Base-by-base conservation (phyloP, 2,888 invertebrate genomes). In the Melieria crassipennis region DNA sequence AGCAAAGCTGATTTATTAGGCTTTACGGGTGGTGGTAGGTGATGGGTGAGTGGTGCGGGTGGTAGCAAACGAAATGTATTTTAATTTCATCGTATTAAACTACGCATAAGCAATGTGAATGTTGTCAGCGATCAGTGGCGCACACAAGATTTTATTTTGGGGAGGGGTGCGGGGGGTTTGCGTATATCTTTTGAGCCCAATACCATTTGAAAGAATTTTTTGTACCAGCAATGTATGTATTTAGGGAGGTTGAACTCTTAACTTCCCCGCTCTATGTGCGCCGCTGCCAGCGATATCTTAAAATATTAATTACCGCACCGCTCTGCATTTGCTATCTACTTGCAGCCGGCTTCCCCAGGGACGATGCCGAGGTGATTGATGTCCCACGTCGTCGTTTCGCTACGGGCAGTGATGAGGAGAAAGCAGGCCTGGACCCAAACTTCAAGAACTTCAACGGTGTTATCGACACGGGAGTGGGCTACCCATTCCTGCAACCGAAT, bases 381-480 rank as follows among this genome's bases (percentile, higher is more conserved):
- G 79, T 81, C 73, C 80, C 84, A 57, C 76, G 75, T 45, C 75
- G 73, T 11, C 72, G 72, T 58, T 70, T 69, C 13, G 55, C 55
- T 71, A 64, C 13, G 61, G 67, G 67, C 61, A 65, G 13, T 13
- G 77, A 72, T 64, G 78, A 75, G 43, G 79, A 78, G 4, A 72
- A 71, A 11, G 79, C 76, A 63, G 74, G 77, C 55, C 30, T 30
- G 30, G 82, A 81, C 64, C 71, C 81, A 48, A 82, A 79, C 69
- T 86, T 84, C 76, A 78, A 75, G 60, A 79, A 84, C 72, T 86
- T 86, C 75, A 80, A 80, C 76, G 86, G 86, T 70, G 82, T 86
- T 62, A 80, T 87, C 67, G 87, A 86, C 74, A 87, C 87, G 11
- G 86, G 83, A 11, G 75, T 74, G 9, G 81, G 79, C n/a, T 79